Conservation (phyloP, 2,888 invertebrate genomes). For the Dolomedes plantarius region DNA sequence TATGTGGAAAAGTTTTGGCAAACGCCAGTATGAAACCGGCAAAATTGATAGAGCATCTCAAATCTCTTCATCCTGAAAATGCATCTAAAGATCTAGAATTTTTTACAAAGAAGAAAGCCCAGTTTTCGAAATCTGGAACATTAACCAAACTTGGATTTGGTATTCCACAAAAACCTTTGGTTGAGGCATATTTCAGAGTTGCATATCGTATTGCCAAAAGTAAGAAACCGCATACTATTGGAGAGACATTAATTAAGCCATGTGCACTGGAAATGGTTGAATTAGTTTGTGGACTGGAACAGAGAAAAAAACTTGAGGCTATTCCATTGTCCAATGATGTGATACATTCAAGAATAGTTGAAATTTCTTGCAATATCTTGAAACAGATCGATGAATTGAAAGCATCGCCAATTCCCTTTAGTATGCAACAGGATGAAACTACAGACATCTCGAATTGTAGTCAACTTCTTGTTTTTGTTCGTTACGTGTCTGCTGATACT, state of each 20-base stretch:
- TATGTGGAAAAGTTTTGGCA: slow-evolving; percentile 25
- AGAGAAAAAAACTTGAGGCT: slow-evolving; percentile 41
- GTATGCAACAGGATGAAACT: too few relatives aligned
- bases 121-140: slow-evolving; percentile 28
- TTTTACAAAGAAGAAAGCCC: slow-evolving; percentile 35
- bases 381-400: too few relatives aligned
- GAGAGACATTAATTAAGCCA: slow-evolving; percentile 58
- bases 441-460: slow-evolving; percentile 74
- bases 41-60: slow-evolving; percentile 45
- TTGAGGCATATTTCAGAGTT: slow-evolving; percentile 45
- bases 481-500: slow-evolving; percentile 27
- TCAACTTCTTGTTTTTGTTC: slow-evolving; percentile 31
- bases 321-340: slow-evolving; percentile 43
- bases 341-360: slow-evolving; percentile 37
- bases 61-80: slow-evolving; percentile 37
- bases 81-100: slow-evolving; percentile 25
- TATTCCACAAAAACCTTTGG: too few relatives aligned
- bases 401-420: too few relatives aligned
- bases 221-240: slow-evolving; percentile 65
- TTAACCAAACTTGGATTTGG: slow-evolving; percentile 41
- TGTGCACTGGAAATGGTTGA: slow-evolving; percentile 47
- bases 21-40: slow-evolving; percentile 55
- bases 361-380: not conserved
- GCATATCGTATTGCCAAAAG: slow-evolving; percentile 53
- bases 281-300: slow-evolving; percentile 47